Conservation (phyloP, 2,888 invertebrate genomes). For the Tenodera sinensis region DNA sequence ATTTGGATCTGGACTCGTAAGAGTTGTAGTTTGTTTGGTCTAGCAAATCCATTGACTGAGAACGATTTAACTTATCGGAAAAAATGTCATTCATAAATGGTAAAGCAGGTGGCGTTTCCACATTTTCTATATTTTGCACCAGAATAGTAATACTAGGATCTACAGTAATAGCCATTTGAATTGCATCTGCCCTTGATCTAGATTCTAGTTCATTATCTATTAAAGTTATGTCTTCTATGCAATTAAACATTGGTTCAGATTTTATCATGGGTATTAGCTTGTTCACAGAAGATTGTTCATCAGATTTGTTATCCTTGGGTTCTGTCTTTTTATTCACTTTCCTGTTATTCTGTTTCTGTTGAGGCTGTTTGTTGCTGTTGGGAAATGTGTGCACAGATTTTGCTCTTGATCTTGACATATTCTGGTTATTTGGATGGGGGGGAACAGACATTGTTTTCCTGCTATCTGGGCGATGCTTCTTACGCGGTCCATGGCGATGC, state of each 20-base stretch:
- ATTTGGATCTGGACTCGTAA: neutral
- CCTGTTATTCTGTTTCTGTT: neutral
- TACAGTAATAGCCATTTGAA: neutral
- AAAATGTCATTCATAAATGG: neutral
- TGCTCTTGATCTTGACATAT: neutral
- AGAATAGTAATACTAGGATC: neutral
- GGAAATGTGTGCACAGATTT: neutral
- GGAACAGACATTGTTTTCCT: neutral
- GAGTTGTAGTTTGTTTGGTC: neutral
- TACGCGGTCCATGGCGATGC: neutral
- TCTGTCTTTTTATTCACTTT: neutral
- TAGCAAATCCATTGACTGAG: neutral
- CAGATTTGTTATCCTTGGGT: neutral
- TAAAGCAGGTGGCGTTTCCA: neutral
- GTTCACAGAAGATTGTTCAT: neutral
- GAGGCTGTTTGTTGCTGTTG: neutral
- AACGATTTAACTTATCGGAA: neutral
- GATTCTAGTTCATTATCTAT: neutral
- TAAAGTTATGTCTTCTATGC: neutral
- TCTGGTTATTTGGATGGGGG: neutral
- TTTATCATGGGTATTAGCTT: neutral
- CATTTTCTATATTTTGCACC: neutral
- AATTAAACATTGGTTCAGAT: neutral
- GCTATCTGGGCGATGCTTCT: neutral
- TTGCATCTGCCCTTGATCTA: neutral